phyloP scores from a whole-genome alignment of 2,113 vertebrate species.

The Ibidorhyncha struthersii region DNA sequence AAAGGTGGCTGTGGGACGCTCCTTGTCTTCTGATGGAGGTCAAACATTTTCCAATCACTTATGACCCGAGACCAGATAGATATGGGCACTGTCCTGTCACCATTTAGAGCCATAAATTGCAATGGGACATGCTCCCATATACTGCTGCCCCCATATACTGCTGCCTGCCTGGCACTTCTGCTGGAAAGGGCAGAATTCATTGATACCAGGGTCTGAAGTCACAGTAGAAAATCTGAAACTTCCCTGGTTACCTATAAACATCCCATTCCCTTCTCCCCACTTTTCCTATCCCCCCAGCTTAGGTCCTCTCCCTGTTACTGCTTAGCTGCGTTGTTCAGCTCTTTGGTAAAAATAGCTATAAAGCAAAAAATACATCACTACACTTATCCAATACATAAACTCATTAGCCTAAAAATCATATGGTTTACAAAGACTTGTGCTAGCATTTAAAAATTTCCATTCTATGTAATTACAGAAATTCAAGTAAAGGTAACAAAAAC shows the following conservation, averaged over 20 bases:
- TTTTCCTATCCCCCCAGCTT: neutral
- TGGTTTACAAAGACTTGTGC: neutral
- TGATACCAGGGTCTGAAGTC: rapidly evolving
- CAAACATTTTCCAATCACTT: neutral
- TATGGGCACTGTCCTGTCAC: neutral
- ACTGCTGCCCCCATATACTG: neutral
- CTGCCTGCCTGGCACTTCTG: neutral
- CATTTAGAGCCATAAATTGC: neutral
- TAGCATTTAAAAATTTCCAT: neutral
- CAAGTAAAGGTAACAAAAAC: neutral
- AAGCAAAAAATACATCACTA: neutral
- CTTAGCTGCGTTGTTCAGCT: neutral
- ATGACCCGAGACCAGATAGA: neutral
- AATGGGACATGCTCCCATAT: rapidly evolving
- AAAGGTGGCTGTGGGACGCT: neutral
- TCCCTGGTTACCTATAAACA: neutral
- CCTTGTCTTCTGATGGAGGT: neutral
- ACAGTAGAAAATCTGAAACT: neutral
- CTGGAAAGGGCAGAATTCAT: neutral
- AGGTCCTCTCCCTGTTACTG: neutral
- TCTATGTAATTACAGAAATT: neutral
- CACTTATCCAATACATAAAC: neutral
- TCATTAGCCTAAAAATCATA: neutral
- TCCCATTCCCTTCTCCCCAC: neutral
- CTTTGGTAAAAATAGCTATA: neutral